These are phyloP conservation scores for Frankliniella intonsa DNA, from an alignment of 2,888 invertebrate genomes.

Conservation along the genomic window DNA sequence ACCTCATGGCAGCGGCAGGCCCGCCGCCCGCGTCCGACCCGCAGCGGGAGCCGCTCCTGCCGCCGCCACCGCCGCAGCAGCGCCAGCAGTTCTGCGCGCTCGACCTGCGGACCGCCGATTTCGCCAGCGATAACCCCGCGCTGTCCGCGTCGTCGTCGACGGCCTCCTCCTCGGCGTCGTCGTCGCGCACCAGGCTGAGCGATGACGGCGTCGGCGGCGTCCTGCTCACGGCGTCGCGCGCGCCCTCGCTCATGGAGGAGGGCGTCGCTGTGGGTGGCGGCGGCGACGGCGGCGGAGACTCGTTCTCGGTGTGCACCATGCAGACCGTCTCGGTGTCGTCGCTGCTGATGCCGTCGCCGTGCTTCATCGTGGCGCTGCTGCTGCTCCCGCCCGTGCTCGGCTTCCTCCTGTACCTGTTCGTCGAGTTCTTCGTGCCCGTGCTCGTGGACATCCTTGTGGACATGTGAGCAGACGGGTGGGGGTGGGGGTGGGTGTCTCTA, in stretches of 20 bases:
- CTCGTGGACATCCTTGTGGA: conserved; percentile 7
- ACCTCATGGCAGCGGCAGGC: neutral
- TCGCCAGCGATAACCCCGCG: neutral
- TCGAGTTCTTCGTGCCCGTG: conserved; percentile 1
- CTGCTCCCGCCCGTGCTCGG: neutral
- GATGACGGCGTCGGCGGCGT: neutral
- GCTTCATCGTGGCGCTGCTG: neutral
- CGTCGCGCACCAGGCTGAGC: neutral
- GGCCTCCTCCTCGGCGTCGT: neutral
- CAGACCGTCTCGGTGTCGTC: conserved; percentile 1
- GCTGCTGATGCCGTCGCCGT: conserved; percentile 13
- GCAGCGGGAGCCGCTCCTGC: neutral
- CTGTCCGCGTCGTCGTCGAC: neutral
- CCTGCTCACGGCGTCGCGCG: neutral
- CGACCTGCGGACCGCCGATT: neutral
- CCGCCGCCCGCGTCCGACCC: neutral
- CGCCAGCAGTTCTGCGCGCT: neutral
- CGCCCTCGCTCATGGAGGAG: neutral
- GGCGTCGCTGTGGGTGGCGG: neutral
- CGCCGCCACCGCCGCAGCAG: neutral
- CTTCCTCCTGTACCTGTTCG: neutral
- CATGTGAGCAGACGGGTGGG: neutral
- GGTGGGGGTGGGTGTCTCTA: too few relatives aligned
- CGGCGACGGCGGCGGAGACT: neutral
- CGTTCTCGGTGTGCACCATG: conserved; percentile 2